Evolutionary conservation across 2,888 invertebrate genomes (phyloP).

Genomic region (Stramonita haemastoma): DNA sequence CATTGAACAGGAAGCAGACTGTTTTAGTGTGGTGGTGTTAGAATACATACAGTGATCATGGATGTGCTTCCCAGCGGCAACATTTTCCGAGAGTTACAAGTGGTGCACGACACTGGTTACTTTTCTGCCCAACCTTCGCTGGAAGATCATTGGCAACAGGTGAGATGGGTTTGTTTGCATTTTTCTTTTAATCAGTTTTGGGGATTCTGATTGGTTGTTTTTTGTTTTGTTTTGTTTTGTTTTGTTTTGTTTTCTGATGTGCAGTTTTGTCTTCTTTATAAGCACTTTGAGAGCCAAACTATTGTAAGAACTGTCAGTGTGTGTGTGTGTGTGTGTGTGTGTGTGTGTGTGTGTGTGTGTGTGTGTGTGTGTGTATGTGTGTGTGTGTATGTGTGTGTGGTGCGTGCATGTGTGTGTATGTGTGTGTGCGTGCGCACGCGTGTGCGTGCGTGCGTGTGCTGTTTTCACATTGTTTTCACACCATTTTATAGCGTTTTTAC

Average conservation of each 20-base stretch:
- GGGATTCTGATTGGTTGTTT: background rate
- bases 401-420: background rate
- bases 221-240: background rate
- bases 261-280: background rate
- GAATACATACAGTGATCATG: slow-evolving; percentile 54
- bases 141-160: slow-evolving; percentile 99
- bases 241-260: background rate
- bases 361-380: background rate
- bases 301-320: background rate
- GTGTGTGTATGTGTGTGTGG: background rate
- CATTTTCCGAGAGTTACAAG: slow-evolving; percentile 97
- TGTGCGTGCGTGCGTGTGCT: too few species aligned
- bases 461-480: too few species aligned
- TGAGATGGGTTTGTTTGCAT: slow-evolving; percentile 78
- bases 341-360: background rate
- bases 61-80: slow-evolving; percentile 93
- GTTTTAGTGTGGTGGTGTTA: background rate
- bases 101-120: slow-evolving; percentile 98
- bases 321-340: background rate
- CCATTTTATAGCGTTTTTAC: too few species aligned
- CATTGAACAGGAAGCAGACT: background rate
- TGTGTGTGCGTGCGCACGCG: too few species aligned
- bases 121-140: slow-evolving; percentile 95
- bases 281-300: background rate
- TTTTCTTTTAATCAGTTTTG: background rate